Base-by-base conservation (phyloP, 2,113 vertebrate genomes). In the Vireo altiloquus region DNA sequence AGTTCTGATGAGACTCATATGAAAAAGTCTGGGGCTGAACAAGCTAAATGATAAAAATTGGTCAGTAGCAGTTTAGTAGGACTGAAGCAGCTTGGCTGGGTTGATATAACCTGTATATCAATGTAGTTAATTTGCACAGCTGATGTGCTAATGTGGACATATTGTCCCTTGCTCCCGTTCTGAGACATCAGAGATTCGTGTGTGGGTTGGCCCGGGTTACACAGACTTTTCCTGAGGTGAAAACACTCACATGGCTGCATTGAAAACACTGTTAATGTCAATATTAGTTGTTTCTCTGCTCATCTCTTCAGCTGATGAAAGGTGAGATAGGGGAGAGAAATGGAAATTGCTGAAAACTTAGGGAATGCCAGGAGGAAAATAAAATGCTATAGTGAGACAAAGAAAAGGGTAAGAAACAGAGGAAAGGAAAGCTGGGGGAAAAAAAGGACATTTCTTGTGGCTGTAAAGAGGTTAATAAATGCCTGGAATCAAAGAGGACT, bases 161-260 rank as follows among this genome's bases (percentile, higher is more conserved):
- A 22, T 6, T 35, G 25, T 7, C 8, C 35, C 20, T 81, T 89
- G n/a, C 2, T 92, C 11, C 15, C 8, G 2, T 83, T 87, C 35
- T 52, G 11, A 33, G 30, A 4, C 2, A n/a, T 33, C n/a, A 61
- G 0, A 28, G 6, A 11, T 28, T 53, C 1, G 0, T 46, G 3
- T 68, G 37, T 47, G 9, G 17, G 9, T 8, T 49, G 4, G 6
- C 59, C 13, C 50, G 42, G 24, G 9, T 16, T 56, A 3, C 16
- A 39, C 9, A 49, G 13, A n/a, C 5, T 12, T 71, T 78, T 89
- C 49, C 15, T 53, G 61, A 79, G 19, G 9, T 69, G 59, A 80
- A 72, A 50, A 42, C 57, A 10, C 7, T 74, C 13, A 47, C 33
- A 35, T 0, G 0, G 23, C 16, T 63, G 7, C 27, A 42, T 7